Conservation (phyloP, 2,113 vertebrate species). For the Garra rufa region DNA sequence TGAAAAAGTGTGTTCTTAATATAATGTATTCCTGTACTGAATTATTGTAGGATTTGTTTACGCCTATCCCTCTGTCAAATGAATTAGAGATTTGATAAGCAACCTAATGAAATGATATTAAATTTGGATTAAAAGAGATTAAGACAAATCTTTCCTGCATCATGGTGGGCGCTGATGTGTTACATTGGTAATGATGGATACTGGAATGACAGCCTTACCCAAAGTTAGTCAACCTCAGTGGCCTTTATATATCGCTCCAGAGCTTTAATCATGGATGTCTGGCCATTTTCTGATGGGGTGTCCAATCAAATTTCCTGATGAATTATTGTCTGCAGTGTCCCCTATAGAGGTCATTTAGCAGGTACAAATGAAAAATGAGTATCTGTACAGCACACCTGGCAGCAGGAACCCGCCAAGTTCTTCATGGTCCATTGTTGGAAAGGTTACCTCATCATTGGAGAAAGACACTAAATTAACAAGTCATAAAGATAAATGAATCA, state of each 20-base stretch:
- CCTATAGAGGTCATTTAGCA: conserved; percentile 31
- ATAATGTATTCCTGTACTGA: background rate
- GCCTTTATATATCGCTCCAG: background rate
- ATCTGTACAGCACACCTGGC: conserved; percentile 12
- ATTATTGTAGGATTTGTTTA: background rate
- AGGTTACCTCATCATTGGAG: background rate
- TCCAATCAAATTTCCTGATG: conserved; percentile 33
- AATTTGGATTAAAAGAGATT: background rate
- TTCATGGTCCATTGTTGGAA: conserved; percentile 20
- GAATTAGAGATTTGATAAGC: background rate
- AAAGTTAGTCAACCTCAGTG: conserved; percentile 20
- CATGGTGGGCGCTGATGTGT: background rate
- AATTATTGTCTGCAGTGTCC: conserved; percentile 36
- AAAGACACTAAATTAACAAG: background rate
- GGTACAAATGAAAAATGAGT: conserved; percentile 6
- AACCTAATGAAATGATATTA: background rate
- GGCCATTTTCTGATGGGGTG: background rate
- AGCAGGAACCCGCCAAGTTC: background rate
- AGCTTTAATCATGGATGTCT: conserved; percentile 18
- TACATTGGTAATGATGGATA: background rate
- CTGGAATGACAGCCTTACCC: background rate
- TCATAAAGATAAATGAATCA: background rate
- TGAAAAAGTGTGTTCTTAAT: background rate
- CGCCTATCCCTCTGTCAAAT: background rate
- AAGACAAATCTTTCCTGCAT: background rate